Base-by-base conservation (phyloP, 2,797 vertebrate genomes). In the Rhodeus uyekii region DNA sequence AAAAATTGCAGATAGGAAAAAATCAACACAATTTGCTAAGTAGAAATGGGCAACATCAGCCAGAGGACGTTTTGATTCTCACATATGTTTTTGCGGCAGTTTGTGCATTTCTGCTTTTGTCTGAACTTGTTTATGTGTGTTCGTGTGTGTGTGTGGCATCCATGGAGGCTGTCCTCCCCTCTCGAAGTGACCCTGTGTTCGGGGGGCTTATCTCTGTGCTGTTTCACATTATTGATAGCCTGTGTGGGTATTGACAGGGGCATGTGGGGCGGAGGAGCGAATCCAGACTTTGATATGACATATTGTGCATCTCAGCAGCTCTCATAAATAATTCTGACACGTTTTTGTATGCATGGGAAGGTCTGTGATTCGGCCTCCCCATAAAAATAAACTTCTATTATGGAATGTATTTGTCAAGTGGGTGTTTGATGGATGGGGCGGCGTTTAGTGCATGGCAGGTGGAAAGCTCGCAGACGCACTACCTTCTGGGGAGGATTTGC, bases 351-450 rank as follows among this genome's bases (percentile, higher is more conserved):
- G 98, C 98, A 99, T 98, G 97, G 97, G 97, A 97, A 99, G 98
- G 97, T 97, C 97, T 97, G 98, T 99, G 97, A 98, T 99, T 98
- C 97, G 97, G 97, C 97, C 97, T 98, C 97, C 97, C 97, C 94
- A 97, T 98, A 99, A 98, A 98, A 99, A 99, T 99, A 99, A 99
- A 99, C 98, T 99, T 99, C 97, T 98, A 99, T 99, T 99, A 99
- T 99, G 97, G 97, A 98, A 99, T 98, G 97, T 99, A 98, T 99
- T 99, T 99, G 98, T 99, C 98, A 99, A 98, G 97, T 97, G 96
- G 96, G 94, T 95, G 93, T 85, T 94, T 99, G 98, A 99, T 99
- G 98, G 98, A 99, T 99, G 97, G 97, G 95, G 95, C 96, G 92
- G 95, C 94, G 93, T 97, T 98, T 97, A 96, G 96, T 96, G 96